These are phyloP conservation scores for Slavum lentiscoides DNA, from an alignment of 2,888 invertebrate genomes.

Conservation along the genomic window DNA sequence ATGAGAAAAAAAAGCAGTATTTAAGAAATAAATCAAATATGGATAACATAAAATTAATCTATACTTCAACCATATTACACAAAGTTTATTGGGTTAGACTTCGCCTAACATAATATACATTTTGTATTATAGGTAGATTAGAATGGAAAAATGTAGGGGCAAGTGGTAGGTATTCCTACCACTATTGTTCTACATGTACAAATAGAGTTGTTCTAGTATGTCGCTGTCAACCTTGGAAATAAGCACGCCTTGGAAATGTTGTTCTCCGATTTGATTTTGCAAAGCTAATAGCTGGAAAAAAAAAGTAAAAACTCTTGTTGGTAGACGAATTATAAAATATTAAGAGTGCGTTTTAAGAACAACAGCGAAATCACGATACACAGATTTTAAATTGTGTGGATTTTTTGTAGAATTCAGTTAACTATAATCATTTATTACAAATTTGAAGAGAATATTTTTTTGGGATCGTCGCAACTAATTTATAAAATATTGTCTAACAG, in stretches of 20 bases:
- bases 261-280: slow-evolving; percentile 74
- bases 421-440: too few species aligned
- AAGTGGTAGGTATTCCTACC: neutral
- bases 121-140: too few species aligned
- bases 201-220: slow-evolving; percentile 58
- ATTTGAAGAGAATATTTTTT: too few species aligned
- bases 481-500: too few species aligned
- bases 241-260: slow-evolving; percentile 71
- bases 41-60: neutral
- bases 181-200: slow-evolving; percentile 30
- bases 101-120: too few species aligned
- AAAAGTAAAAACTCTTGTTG: neutral
- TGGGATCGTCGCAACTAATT: too few species aligned
- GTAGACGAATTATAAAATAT: slow-evolving; percentile 42
- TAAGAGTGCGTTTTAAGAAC: neutral
- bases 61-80: too few species aligned
- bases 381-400: too few species aligned
- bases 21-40: neutral
- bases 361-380: too few species aligned
- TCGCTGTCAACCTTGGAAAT: slow-evolving; percentile 74
- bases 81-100: too few species aligned
- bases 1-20: neutral
- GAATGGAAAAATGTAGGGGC: too few species aligned
- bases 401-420: too few species aligned
- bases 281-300: slow-evolving; percentile 68